These are phyloP conservation scores for Epirrita christyi DNA, from an alignment of 2,888 invertebrate genomes.

Conservation along the genomic window DNA sequence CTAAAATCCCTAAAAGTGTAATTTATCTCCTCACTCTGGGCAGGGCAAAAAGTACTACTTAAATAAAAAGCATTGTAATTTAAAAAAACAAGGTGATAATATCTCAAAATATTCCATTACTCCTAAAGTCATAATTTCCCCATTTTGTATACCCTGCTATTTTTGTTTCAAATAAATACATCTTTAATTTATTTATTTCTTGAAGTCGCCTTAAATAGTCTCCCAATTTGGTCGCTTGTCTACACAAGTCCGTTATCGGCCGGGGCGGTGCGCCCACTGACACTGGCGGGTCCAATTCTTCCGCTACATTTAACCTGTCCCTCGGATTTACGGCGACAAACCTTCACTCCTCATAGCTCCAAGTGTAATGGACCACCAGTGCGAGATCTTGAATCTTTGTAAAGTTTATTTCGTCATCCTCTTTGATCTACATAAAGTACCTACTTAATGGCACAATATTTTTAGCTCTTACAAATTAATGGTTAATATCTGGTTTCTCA, in stretches of 20 bases:
- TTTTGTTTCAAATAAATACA: too few relatives aligned
- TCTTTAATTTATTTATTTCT: too few relatives aligned
- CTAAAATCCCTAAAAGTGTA: too few relatives aligned
- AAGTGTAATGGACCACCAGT: not conserved
- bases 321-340: slow-evolving; percentile 38
- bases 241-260: slow-evolving; percentile 26
- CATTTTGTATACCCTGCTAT: too few relatives aligned
- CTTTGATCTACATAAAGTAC: not conserved
- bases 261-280: slow-evolving; percentile 18
- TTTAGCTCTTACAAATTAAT: too few relatives aligned
- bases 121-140: too few relatives aligned
- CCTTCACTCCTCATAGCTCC: slow-evolving; percentile 14
- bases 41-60: too few relatives aligned
- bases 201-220: slow-evolving; percentile 3
- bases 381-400: not conserved
- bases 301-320: slow-evolving; percentile 50
- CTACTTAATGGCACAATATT: slow-evolving; percentile 7
- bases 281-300: slow-evolving; percentile 46
- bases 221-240: slow-evolving; percentile 5
- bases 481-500: too few relatives aligned
- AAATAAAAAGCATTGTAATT: too few relatives aligned
- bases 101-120: too few relatives aligned
- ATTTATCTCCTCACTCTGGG: too few relatives aligned
- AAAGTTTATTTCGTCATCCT: not conserved
- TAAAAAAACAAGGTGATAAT: too few relatives aligned